Conservation (phyloP, 2,113 vertebrate genomes). For the Cyprinodon variegatus region DNA sequence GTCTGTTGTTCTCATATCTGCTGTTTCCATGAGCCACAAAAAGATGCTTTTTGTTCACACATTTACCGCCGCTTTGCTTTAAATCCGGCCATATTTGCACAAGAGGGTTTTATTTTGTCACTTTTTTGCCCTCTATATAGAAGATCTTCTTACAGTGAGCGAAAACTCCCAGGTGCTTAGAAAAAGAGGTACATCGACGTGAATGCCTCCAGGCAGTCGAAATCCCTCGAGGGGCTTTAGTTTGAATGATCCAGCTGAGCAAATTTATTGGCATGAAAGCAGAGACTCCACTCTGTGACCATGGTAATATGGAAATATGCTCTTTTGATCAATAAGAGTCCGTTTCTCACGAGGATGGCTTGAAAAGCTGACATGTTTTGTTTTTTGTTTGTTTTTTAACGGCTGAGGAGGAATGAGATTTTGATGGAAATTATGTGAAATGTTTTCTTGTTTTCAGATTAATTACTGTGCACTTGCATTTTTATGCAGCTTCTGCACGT, state of each 20-base stretch:
- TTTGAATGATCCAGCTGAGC: slow-evolving; percentile 48
- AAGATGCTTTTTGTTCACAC: slow-evolving; percentile 9
- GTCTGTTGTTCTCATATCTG: slow-evolving; percentile 29
- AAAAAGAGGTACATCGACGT: slow-evolving; percentile 30
- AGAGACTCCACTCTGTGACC: slow-evolving; percentile 23
- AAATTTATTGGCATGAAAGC: slow-evolving; percentile 42
- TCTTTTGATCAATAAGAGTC: slow-evolving; percentile 59
- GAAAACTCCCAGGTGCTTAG: slow-evolving; percentile 20
- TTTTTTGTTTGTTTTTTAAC: slow-evolving; percentile 25
- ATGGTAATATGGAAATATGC: slow-evolving; percentile 56
- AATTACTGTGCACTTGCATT: slow-evolving; percentile 59
- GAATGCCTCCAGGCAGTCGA: slow-evolving; percentile 51
- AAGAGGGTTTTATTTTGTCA: slow-evolving; percentile 17
- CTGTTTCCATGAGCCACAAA: slow-evolving; percentile 1
- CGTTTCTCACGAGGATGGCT: slow-evolving; percentile 28
- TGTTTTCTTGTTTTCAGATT: slow-evolving; percentile 55
- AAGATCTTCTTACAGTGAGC: slow-evolving; percentile 21
- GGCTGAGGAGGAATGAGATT: slow-evolving; percentile 21
- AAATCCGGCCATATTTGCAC: slow-evolving; percentile 17
- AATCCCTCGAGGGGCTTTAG: slow-evolving; percentile 31
- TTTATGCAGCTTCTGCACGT: slow-evolving; percentile 37
- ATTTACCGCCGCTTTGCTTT: slow-evolving; percentile 23
- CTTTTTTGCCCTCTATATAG: slow-evolving; percentile 21
- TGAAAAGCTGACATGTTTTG: slow-evolving; percentile 32
- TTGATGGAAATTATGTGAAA: slow-evolving; percentile 39